Conservation (phyloP, 2,888 invertebrate genomes). For the Polymixis lichenea region DNA sequence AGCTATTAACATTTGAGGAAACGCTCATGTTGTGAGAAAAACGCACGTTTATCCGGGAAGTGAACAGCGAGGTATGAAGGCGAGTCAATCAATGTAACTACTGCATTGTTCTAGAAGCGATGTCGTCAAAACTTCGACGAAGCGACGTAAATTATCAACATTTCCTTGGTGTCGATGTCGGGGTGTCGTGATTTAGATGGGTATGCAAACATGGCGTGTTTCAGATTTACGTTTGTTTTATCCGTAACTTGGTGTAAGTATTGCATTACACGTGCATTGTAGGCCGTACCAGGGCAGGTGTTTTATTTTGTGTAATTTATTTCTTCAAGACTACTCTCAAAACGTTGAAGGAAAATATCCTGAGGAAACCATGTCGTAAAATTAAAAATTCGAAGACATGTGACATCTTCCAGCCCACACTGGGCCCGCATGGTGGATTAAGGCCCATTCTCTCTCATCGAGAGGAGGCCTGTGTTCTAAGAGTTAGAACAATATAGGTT, state of each 20-base stretch:
- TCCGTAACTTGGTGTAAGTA: too few relatives aligned
- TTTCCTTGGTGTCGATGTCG: slow-evolving; percentile 60
- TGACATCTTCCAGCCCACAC: too few relatives aligned
- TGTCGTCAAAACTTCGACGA: slow-evolving; percentile 70
- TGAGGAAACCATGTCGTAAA: too few relatives aligned
- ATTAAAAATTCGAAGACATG: too few relatives aligned
- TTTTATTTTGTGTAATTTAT: too few relatives aligned
- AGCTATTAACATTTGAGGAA: slow-evolving; percentile 70
- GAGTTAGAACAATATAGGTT: too few relatives aligned
- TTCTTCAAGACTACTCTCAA: too few relatives aligned
- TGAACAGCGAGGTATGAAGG: slow-evolving; percentile 52
- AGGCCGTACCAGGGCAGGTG: too few relatives aligned
- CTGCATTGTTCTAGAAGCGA: slow-evolving; percentile 69
- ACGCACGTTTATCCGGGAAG: slow-evolving; percentile 75
- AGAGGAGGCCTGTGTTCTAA: too few relatives aligned
- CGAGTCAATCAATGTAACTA: slow-evolving; percentile 67
- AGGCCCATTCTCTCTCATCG: too few relatives aligned
- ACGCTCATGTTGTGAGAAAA: slow-evolving; percentile 75
- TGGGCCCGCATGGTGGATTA: too few relatives aligned
- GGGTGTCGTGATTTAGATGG: slow-evolving; percentile 40
- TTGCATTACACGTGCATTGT: not conserved
- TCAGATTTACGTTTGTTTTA: slow-evolving; percentile 6
- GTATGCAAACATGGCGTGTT: slow-evolving; percentile 36
- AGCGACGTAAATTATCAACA: slow-evolving; percentile 66
- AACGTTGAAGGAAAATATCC: too few relatives aligned